These are phyloP conservation scores for Barnardius zonarius DNA, from an alignment of 2,113 vertebrate genomes.

Conservation along the genomic window DNA sequence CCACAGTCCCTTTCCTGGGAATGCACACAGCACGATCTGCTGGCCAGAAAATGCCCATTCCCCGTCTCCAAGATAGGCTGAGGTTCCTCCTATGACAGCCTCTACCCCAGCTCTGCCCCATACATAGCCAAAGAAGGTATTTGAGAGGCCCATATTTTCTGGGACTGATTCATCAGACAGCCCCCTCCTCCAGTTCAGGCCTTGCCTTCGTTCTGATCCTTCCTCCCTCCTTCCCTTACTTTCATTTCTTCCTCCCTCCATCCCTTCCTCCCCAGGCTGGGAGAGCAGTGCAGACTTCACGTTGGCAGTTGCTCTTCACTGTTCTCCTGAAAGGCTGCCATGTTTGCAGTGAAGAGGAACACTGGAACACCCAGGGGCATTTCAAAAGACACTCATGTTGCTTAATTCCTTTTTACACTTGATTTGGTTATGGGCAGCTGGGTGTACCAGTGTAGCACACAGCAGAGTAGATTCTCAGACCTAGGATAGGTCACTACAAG, in stretches of 20 bases:
- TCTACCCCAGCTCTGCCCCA: not conserved
- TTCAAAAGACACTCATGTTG: not conserved
- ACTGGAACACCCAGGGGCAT: not conserved
- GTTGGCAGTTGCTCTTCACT: not conserved
- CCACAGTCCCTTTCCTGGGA: not conserved
- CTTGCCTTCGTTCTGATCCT: fast-evolving
- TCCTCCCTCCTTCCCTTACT: not conserved
- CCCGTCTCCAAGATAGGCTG: not conserved
- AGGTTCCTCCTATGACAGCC: not conserved
- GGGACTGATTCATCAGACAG: not conserved
- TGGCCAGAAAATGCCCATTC: not conserved
- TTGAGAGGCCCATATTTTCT: not conserved
- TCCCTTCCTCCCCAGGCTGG: not conserved
- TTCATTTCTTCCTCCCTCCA: not conserved
- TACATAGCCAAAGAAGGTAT: not conserved
- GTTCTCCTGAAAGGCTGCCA: not conserved
- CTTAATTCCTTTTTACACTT: not conserved
- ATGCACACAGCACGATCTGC: fast-evolving
- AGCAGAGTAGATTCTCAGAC: not conserved
- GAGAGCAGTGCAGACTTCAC: not conserved
- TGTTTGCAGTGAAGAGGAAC: not conserved
- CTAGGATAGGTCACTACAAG: not conserved
- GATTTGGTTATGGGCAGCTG: not conserved
- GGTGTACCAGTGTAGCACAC: fast-evolving
- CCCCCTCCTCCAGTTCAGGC: not conserved